Evolutionary conservation across 2,113 vertebrate genomes (phyloP).

Genomic region (Gallinago undulata): DNA sequence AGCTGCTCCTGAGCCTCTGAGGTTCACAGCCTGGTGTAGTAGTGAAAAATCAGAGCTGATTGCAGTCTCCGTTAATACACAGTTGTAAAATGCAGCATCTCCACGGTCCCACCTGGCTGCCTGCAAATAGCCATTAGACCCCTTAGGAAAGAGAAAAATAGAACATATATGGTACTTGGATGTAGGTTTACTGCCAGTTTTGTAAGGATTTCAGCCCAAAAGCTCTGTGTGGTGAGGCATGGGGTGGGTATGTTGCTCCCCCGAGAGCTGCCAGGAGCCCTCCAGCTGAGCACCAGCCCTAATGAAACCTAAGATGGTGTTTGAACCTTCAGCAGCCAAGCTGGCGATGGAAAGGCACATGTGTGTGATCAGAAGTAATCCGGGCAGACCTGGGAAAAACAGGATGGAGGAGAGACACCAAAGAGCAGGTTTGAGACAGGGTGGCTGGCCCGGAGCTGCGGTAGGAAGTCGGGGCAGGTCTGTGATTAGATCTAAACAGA

Average conservation of each 20-base stretch:
- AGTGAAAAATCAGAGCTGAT: neutral
- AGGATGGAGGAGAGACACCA: neutral
- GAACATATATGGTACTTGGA: fast-evolving
- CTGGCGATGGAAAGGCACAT: neutral
- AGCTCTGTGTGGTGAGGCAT: fast-evolving
- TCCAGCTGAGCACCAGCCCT: neutral
- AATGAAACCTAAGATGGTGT: fast-evolving
- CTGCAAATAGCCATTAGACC: neutral
- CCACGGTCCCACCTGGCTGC: neutral
- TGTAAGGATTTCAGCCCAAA: neutral
- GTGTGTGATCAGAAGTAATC: neutral
- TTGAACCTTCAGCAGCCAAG: neutral
- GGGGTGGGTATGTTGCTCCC: fast-evolving
- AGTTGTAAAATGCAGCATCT: neutral
- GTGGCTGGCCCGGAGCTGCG: neutral
- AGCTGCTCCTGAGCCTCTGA: neutral
- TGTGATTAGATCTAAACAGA: neutral
- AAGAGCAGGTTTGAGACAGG: neutral
- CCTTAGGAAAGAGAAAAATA: neutral
- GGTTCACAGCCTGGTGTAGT: neutral
- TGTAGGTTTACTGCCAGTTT: neutral
- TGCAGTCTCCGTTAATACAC: neutral
- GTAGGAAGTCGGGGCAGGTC: neutral
- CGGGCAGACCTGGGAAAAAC: neutral
- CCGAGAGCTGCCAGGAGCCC: fast-evolving